These are phyloP conservation scores for Phacellophora camtschatica DNA, from an alignment of 30 jellyfish, hydroid and myxozoan species.

Conservation along the genomic window DNA sequence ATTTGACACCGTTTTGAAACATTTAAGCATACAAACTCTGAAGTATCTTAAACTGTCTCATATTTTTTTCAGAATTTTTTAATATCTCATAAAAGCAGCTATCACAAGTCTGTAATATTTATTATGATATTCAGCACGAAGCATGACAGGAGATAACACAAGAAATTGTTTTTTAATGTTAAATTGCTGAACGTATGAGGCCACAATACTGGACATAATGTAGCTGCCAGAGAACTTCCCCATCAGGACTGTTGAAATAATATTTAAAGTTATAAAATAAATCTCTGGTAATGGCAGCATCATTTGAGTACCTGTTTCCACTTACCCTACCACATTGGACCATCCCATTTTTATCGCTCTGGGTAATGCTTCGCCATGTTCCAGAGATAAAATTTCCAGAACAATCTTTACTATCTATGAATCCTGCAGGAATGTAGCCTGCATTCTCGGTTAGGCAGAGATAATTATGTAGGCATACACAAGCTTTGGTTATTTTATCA, in stretches of 20 bases:
- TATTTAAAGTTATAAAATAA: background rate
- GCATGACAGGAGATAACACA: slow-evolving; percentile 4
- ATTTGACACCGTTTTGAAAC: background rate
- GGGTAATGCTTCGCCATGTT: slow-evolving; percentile 17
- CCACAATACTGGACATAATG: slow-evolving; percentile 4
- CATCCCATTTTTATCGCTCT: slow-evolving; percentile 4
- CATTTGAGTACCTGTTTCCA: slow-evolving; percentile 13
- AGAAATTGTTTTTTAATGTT: background rate
- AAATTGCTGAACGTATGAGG: slow-evolving; percentile 12
- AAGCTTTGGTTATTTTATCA: slow-evolving; percentile 6
- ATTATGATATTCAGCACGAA: background rate
- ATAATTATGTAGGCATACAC: slow-evolving; percentile 1
- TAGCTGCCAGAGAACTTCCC: slow-evolving; percentile 16
- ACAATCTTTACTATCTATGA: background rate
- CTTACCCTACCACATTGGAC: slow-evolving; percentile 1
- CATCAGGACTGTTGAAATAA: background rate
- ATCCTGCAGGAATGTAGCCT: slow-evolving; percentile 28
- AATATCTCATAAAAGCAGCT: background rate
- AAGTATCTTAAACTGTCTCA: slow-evolving; percentile 1
- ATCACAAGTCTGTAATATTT: background rate
- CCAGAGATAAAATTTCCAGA: slow-evolving; percentile 3
- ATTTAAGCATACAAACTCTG: background rate
- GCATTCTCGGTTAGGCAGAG: slow-evolving; percentile 11
- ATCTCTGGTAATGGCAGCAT: slow-evolving; percentile 21
- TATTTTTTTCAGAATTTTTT: background rate